Evolutionary conservation across 2,888 invertebrate species (phyloP), one percentile per base, ranked within the genome.

Genomic region (Melikaiella ostensackeni): DNA sequence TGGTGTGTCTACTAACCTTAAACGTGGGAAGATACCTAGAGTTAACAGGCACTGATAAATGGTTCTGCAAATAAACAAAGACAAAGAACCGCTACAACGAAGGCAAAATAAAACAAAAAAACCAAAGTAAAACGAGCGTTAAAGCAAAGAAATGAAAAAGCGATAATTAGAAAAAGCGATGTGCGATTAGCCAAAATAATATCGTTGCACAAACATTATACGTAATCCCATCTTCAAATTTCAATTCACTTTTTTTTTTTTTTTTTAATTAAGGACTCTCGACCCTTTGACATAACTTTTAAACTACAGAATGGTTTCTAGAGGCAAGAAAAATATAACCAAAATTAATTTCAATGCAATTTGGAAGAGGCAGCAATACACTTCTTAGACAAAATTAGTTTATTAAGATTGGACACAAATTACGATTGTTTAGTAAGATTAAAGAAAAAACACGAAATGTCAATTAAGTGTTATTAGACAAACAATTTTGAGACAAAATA

Each of bases 41-140:
- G 94, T 95, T 95, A 94, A 95, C 94, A 94, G 96, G 96, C 94
- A 96, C 96, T 94, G 95, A 95, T 94, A 96, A 96, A 95, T 95
- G 96, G 94, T 95, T 96, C 96, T 96, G 96, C 93, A 96, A 96
- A 95, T 95, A 90, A 91, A 92, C 91, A 92, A 89, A 91, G 88
- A 92, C 92, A 92, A 92, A 91, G 89, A 90, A 92, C 91, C 92
- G 93, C 94, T 93, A 94, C 91, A 92, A 92, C 90, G 90, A 91
- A 90, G 92, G 92, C 92, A 92, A 92, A 93, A 94, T 93, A 93
- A 93, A 93, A 93, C 93, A 93, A 92, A 92, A 92, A 88, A 84
- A 85, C 84, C 84, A 78, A 84, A 85, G 81, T 84, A 85, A 74
- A 86, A 85, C 79, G 76, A 80, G 78, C 76, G 78, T 80, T 77